A percentile compares a stretch with the other conserved stretches of the same genome.
Evolutionary conservation across 1,140 invertebrate genomes (phyloP).

Genomic region (Lordiphosa collinella): DNA sequence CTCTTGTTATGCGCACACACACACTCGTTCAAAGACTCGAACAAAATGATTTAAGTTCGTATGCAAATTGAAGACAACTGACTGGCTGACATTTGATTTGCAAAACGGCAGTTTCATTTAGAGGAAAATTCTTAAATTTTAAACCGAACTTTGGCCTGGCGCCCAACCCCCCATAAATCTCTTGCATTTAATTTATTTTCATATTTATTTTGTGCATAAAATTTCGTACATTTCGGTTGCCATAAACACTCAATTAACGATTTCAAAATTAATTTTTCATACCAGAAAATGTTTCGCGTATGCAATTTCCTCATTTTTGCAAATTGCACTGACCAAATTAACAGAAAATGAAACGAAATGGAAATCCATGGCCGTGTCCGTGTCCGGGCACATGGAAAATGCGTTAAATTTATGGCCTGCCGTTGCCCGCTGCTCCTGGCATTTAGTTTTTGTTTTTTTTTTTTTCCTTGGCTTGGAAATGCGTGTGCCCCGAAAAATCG

Average conservation of each 20-base stretch:
- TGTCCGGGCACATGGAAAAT: conserved; percentile 53
- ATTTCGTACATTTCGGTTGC: conserved; percentile 42
- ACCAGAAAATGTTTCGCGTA: conserved; percentile 40
- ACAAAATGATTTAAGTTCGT: conserved; percentile 77
- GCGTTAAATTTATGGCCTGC: conserved; percentile 59
- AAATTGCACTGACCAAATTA: conserved; percentile 47
- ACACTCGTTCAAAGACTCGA: conserved; percentile 37
- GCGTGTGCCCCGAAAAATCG: conserved; percentile 49
- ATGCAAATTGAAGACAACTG: conserved; percentile 75
- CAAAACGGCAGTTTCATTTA: too few species aligned
- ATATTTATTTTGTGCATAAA: conserved; percentile 55
- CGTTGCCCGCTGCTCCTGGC: conserved; percentile 20
- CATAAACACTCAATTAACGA: conserved; percentile 80
- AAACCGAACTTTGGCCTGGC: background rate
- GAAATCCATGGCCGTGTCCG: conserved; percentile 14
- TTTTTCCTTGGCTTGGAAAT: conserved; percentile 15
- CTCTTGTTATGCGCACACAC: conserved; percentile 61
- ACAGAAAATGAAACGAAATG: conserved; percentile 65
- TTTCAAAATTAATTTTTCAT: conserved; percentile 79
- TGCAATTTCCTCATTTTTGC: conserved; percentile 51
- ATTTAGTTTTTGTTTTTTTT: conserved; percentile 9
- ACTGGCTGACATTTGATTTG: conserved; percentile 69
- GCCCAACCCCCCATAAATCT: conserved; percentile 43
- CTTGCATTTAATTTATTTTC: conserved; percentile 61
- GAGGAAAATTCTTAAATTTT: background rate